Base-by-base conservation (phyloP, 1,140 invertebrate genomes). In the Drosophila hydei region DNA sequence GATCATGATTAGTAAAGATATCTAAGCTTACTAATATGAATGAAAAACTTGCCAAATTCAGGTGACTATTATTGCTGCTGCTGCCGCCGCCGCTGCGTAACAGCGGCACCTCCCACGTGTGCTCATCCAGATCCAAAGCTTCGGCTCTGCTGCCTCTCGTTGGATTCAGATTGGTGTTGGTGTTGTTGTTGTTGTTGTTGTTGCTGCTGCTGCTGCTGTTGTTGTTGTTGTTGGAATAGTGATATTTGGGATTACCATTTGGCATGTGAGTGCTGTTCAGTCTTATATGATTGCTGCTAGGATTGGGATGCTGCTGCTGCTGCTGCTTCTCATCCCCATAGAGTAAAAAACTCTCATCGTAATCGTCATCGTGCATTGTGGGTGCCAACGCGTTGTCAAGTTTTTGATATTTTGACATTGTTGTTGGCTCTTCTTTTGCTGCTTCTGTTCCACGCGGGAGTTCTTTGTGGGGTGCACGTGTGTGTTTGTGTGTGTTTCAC, bases 351-450 rank as follows among this genome's bases (percentile, higher is more conserved):
- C 74, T 76, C 43, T 75, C 77, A 40, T 88, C 83, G 42, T 72
- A 70, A 42, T 83, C 78, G 70, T 87, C 71, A 40, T 88, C 83
- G 21, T 76, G 61, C 33, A 52, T 55, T 55, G 51, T 72, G 38
- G 71, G 48, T 36, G 67, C 59, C n/a, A 59, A 16, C 11, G 61
- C 51, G 36, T 58, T 77, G 75, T 73, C 84, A 56, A 88, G 83
- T 51, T 83, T 89, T 38, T 88, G 83, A 88, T 88, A 88, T 74
- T 83, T 88, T 60, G 84, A 76, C 83, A 88, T 88, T 69, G 38
- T 72, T 11, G 30, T 6, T 7, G 27, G 7, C 61, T 59, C 62
- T 36, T 58, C 54, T 43, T 23, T 36, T 51, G 52, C 25, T 48
- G 16, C 14, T 14, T 16, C 14, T 45, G 25, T 61, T 47, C 45